A percentile compares a stretch with the other conserved stretches of the same genome.
Conservation (phyloP, 2,797 vertebrate genomes). For the Myotis myotis region DNA sequence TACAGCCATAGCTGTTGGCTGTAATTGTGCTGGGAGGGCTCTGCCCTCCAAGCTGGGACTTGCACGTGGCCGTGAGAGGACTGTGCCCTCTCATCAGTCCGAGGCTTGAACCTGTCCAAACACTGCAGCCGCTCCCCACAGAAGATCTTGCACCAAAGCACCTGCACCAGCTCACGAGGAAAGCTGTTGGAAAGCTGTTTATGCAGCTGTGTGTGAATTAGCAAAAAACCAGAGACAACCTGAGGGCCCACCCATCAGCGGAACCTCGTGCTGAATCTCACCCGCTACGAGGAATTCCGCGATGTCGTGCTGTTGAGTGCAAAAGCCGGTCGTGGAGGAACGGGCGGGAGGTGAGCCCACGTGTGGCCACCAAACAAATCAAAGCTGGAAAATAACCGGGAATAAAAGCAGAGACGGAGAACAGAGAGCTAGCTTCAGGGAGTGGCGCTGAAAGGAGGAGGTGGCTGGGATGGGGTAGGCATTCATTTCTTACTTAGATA, state of each 20-base stretch:
- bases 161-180: not conserved
- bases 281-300: not conserved
- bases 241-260: fast-evolving
- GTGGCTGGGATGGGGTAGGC: too few species aligned
- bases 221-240: not conserved
- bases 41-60: too few species aligned
- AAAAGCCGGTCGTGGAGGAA: not conserved
- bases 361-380: not conserved
- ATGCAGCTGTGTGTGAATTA: not conserved
- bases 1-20: too few species aligned
- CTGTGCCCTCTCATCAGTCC: too few species aligned
- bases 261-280: fast-evolving
- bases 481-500: not conserved
- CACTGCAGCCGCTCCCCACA: too few species aligned
- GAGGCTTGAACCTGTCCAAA: too few species aligned
- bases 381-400: not conserved
- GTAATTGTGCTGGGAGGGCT: too few species aligned
- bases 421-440: not conserved
- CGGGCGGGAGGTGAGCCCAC: not conserved
- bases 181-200: not conserved
- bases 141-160: not conserved
- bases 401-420: not conserved
- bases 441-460: not conserved
- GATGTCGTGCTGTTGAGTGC: not conserved
- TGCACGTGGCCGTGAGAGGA: too few species aligned